Evolutionary conservation across 2,113 vertebrate genomes (phyloP), one percentile per base, ranked within the genome.

Genomic region (Macrotus californicus): DNA sequence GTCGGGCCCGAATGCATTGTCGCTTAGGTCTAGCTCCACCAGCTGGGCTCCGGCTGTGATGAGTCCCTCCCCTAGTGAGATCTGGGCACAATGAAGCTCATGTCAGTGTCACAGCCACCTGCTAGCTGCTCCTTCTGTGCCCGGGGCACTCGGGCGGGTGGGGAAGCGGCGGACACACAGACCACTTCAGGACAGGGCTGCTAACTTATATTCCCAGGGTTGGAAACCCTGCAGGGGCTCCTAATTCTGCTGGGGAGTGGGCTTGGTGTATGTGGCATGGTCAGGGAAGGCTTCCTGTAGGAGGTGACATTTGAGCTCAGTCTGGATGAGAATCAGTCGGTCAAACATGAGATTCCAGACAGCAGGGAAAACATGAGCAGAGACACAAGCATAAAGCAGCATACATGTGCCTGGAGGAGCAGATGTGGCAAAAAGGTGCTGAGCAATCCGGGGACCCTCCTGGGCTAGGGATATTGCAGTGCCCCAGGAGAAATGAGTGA

Each of bases 1-100:
- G 0, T 99, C 99, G 0, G 99, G 99, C 36, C 99, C 99, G n/a
- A 99, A 99, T 1, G 99, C 99, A 1, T 99, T 99, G 98, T 99
- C 99, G 54, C 99, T 99, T 81, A 99, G 98, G 97, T 99, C 99
- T 96, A 99, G 96, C 91, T 99, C 99, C 8, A 99, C 98, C 87
- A 99, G 98, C 84, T 98, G 98, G 16, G 99, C 99, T 59, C 99
- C 99, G 0, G 99, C 99, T 43, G 98, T 97, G 96, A 99, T 99
- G 70, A 99, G 97, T 2, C 99, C 99, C 7, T 99, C 98, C 41
- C 99, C 99, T 43, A 99, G 98, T n/a, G 99, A 99, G 67, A 98
- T 99, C 99, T 99, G 97, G 3, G 43, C 46, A 87, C 93, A 96
- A 94, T 11, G 54, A 39, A 80, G 11, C 41, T 54, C 36, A 2